A percentile compares a stretch with the other conserved stretches of the same genome.
Evolutionary conservation across 2,113 vertebrate genomes (phyloP).

Genomic region (Cercopithecus mona): DNA sequence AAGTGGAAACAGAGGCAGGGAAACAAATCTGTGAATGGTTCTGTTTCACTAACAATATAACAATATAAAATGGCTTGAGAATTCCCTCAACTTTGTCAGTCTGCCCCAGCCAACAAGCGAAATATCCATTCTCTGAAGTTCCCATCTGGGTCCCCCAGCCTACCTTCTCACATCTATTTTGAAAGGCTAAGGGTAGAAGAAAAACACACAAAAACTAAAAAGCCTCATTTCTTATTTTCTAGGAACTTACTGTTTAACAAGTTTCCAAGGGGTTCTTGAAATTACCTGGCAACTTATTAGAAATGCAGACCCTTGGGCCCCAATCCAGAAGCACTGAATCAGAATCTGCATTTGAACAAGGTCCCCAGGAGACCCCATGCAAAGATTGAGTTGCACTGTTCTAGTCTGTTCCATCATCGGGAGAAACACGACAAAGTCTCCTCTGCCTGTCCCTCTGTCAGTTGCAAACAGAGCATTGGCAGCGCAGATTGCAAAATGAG

Average conservation of each 20-base stretch:
- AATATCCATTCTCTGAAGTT: neutral
- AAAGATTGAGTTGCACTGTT: neutral
- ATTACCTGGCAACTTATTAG: neutral
- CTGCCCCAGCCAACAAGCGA: neutral
- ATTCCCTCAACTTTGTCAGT: neutral
- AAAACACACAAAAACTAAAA: neutral
- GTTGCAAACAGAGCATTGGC: neutral
- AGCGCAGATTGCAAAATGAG: conserved; percentile 36
- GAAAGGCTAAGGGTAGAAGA: neutral
- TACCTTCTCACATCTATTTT: neutral
- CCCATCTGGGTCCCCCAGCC: neutral
- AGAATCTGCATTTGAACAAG: neutral
- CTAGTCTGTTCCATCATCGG: neutral
- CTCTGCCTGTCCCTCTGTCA: neutral
- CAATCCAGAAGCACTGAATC: neutral
- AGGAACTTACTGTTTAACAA: neutral
- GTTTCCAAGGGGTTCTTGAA: neutral
- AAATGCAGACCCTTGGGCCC: neutral
- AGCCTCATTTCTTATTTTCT: neutral
- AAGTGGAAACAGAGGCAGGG: neutral
- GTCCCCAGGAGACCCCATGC: neutral
- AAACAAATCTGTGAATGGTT: neutral
- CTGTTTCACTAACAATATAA: neutral
- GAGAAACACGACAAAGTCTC: neutral
- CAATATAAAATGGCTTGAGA: neutral